Evolutionary conservation across 35 echinoderm and acorn worm species (phyloP), one percentile per base, ranked within the genome.

Genomic region (Apostichopus californicus): DNA sequence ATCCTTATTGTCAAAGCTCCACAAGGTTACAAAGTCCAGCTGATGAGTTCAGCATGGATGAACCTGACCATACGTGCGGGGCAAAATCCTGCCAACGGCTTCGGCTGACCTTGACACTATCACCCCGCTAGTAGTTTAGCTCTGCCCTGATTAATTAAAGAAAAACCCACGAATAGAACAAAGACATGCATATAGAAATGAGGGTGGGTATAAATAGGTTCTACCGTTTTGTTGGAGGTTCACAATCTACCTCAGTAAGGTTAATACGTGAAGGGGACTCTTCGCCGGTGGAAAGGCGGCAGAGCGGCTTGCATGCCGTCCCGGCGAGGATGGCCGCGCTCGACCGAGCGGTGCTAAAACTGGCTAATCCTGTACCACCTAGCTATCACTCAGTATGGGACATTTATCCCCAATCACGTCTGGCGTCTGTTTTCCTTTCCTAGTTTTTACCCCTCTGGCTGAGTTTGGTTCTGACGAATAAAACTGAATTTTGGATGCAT

Each of bases 171-270:
- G 25, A 14, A 56, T 8, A 10, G 80, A 83, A 83, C 80, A 83
- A 83, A 83, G 80, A 56, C 80, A 53, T 28, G 80, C 25, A 83
- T 54, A n/a, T 46, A 12, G 46, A 15, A 15, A 83, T 5, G 17
- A 5, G 34, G 24, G 8, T 9, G 26, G 52, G 55, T 83, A 83
- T 83, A 83, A 83, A 83, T 17, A 55, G 25, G 55, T 54, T 7
- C n/a, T 55, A 46, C 80, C 10, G 17, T 57, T 55, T 53, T 55
- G 55, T 17, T 0, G n/a, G 4, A 55, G 5, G 3, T 83, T 83
- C 55, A 83, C 80, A 83, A 83, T 83, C 80, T 83, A 83, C 80
- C 80, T 83, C 80, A 83, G 80, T 83, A 55, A 1, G 80, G 80
- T 55, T 83, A 8, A 53, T 46, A 56, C 80, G 80, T 14, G 25